phyloP scores from a whole-genome alignment of 2,113 vertebrate species.

The Phyllostomus hastatus region DNA sequence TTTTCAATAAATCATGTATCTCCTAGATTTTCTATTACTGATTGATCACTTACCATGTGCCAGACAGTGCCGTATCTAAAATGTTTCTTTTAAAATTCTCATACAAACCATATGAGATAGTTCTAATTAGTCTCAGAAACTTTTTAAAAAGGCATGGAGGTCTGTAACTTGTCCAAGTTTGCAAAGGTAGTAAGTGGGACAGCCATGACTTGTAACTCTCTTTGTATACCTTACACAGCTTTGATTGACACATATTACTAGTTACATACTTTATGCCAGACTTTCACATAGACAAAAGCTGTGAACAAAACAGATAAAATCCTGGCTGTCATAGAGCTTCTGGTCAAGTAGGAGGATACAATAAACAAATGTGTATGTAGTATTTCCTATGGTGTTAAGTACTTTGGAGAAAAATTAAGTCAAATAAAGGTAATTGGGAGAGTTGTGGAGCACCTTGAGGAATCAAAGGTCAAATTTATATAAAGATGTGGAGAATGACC shows the following conservation, averaged over 20 bases:
- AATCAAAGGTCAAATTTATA: not conserved
- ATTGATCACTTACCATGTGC: not conserved
- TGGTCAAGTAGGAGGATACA: not conserved
- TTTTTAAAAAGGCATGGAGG: not conserved
- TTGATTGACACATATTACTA: not conserved
- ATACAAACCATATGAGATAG: not conserved
- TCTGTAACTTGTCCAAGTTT: not conserved
- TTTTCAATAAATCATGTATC: not conserved
- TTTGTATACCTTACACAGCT: not conserved
- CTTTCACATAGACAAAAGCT: not conserved
- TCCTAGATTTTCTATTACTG: not conserved
- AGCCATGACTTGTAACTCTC: not conserved
- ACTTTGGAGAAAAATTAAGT: not conserved
- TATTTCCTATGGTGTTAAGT: not conserved
- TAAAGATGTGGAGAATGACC: not conserved
- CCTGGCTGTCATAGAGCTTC: not conserved
- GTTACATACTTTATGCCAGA: not conserved
- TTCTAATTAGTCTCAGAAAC: not conserved
- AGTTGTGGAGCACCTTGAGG: not conserved
- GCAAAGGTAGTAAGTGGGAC: not conserved
- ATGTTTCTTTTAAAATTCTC: not conserved
- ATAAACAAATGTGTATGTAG: not conserved
- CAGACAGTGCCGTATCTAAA: not conserved
- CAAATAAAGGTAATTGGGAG: not conserved
- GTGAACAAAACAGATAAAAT: not conserved